Conservation (phyloP, 1,140 invertebrate species). For the Monomorium pharaonis region DNA sequence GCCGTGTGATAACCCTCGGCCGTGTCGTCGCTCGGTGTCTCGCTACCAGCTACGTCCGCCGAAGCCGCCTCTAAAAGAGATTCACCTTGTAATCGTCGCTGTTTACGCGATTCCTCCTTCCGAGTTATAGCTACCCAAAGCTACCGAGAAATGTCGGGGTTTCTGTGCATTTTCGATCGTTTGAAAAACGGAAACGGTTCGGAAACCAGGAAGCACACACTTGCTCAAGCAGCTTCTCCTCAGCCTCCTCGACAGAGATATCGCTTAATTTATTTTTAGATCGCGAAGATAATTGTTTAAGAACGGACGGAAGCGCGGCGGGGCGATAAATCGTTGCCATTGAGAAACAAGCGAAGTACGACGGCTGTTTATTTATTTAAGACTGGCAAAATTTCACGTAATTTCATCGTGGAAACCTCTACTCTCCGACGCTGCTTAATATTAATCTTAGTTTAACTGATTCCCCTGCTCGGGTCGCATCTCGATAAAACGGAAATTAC, state of each 20-base stretch:
- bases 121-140: not conserved
- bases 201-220: not conserved
- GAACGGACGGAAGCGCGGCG: not conserved
- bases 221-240: not conserved
- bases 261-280: conserved; percentile 34
- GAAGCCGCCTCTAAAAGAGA: conserved; percentile 76
- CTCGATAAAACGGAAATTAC: not conserved
- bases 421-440: not conserved
- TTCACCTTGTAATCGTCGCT: not conserved
- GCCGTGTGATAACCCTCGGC: conserved; percentile 68
- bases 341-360: conserved; percentile 16
- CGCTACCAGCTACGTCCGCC: conserved; percentile 77
- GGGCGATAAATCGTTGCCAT: conserved; percentile 24
- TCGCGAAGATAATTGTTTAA: conserved; percentile 24
- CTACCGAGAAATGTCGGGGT: not conserved
- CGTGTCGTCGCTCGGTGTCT: conserved; percentile 63
- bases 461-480: not conserved
- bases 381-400: not conserved
- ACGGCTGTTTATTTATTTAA: conserved; percentile 26
- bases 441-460: conserved; percentile 16
- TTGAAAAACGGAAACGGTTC: not conserved
- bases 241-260: not conserved
- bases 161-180: not conserved
- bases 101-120: not conserved
- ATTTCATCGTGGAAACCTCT: not conserved